These are phyloP conservation scores for Trachelus troglodyta DNA, from an alignment of 2,888 invertebrate species.

Conservation along the genomic window DNA sequence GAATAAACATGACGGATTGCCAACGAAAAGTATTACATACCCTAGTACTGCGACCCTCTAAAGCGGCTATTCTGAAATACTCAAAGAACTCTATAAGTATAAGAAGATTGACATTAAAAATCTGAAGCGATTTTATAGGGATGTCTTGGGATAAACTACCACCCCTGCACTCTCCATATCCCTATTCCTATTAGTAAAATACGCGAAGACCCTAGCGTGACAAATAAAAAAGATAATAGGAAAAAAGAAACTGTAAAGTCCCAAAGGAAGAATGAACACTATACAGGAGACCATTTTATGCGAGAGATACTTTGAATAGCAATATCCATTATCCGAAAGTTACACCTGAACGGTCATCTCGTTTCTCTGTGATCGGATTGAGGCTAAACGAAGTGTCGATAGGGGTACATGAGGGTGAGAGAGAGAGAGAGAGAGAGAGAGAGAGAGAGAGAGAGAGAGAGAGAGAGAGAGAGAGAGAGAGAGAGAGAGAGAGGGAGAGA, in stretches of 20 bases:
- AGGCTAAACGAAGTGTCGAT: slow-evolving; percentile 18
- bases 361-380: slow-evolving; percentile 55
- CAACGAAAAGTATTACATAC: background rate
- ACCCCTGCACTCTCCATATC: background rate
- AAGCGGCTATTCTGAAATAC: background rate
- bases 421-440: background rate
- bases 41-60: background rate
- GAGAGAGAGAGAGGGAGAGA: background rate
- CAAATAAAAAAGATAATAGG: background rate
- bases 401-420: background rate
- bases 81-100: background rate
- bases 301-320: slow-evolving; percentile 53
- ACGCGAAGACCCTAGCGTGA: background rate
- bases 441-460: background rate
- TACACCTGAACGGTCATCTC: slow-evolving; percentile 51
- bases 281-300: slow-evolving; percentile 41
- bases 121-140: too few species aligned
- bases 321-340: slow-evolving; percentile 56
- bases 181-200: background rate
- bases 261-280: background rate
- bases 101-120: background rate
- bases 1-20: slow-evolving; percentile 22
- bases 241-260: background rate
- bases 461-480: background rate
- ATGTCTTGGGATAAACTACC: too few species aligned